phyloP scores from a whole-genome alignment of 2,888 invertebrate genomes.

The Malthinus seriepunctatus region DNA sequence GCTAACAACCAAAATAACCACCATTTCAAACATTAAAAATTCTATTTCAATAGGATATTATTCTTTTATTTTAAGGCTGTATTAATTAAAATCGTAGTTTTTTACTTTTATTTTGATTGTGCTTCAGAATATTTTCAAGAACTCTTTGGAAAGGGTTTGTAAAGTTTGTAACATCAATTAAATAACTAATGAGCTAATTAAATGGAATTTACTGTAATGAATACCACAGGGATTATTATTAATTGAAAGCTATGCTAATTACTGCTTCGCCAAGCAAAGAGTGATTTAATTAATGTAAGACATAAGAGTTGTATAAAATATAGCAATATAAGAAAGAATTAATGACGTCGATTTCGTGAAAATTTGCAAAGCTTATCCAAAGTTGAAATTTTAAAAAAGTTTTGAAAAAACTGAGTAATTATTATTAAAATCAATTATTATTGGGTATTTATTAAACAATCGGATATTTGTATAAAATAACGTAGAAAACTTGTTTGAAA shows the following conservation, averaged over 20 bases:
- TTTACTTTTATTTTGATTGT: slow-evolving; percentile 22
- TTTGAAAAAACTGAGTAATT: neutral
- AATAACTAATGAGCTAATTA: slow-evolving; percentile 59
- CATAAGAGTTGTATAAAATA: slow-evolving; percentile 18
- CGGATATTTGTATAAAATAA: slow-evolving; percentile 13
- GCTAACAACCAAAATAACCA: too few species aligned
- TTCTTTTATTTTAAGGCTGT: too few species aligned
- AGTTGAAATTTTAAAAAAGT: neutral
- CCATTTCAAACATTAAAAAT: too few species aligned
- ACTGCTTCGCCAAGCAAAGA: slow-evolving; percentile 34
- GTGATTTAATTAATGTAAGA: slow-evolving; percentile 34
- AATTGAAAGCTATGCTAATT: slow-evolving; percentile 47
- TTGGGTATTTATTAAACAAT: neutral
- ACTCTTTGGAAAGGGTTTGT: slow-evolving; percentile 33
- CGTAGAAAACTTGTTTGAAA: slow-evolving; percentile 17
- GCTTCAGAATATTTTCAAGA: slow-evolving; percentile 29
- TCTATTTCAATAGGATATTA: too few species aligned
- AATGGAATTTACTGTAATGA: slow-evolving; percentile 58
- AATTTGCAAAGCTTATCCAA: too few species aligned
- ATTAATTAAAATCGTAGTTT: too few species aligned
- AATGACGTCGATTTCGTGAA: too few species aligned
- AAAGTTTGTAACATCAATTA: slow-evolving; percentile 57
- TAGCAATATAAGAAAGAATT: neutral
- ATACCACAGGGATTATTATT: slow-evolving; percentile 50
- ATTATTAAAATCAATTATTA: neutral